Base-by-base conservation (phyloP, 2,113 vertebrate species). In the Clupea harengus region DNA sequence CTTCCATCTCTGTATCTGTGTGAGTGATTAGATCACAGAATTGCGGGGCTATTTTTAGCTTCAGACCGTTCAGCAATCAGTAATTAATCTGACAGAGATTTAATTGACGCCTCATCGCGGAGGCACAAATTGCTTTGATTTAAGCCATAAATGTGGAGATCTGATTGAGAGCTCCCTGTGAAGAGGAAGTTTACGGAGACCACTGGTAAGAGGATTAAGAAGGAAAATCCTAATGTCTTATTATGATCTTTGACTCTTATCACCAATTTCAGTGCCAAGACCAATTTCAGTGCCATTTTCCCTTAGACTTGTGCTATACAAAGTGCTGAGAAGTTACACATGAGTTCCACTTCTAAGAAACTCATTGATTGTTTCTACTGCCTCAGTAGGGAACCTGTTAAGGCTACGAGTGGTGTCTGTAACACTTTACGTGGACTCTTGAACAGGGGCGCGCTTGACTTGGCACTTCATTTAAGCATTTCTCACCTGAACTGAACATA, bases 81-180 rank as follows among this genome's bases (percentile, higher is more conserved):
- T 78, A 82, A 88, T 86, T 84, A 86, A 86, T 60, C 85, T 45
- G 57, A 82, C 85, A 86, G 83, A 81, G 64, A 45, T 86, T 17
- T 84, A 88, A 84, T 82, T 86, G 84, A 83, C 83, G 80, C 60
- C 80, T 80, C 46, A 25, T n/a, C 28, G 4, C 22, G 1, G n/a
- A 46, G 52, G 46, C 78, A 82, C 45, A 84, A 82, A 85, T 81
- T 39, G 67, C 52, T 81, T 67, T 82, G 49, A 83, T 83, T 85
- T 88, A 5, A 50, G 17, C 60, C 28, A 78, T 83, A 32, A 47
- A 67, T 85, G 52, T 44, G 81, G 39, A 67, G 28, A 52, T 82
- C 2, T 47, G 32, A 82, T 47, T 81, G 49, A 32, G 64, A n/a
- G 18, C 15, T 50, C 81, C n/a, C 60, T 7, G 81, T 25, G 50